Evolutionary conservation across 2,888 invertebrate genomes (phyloP).

Genomic region (Tipula confusa): DNA sequence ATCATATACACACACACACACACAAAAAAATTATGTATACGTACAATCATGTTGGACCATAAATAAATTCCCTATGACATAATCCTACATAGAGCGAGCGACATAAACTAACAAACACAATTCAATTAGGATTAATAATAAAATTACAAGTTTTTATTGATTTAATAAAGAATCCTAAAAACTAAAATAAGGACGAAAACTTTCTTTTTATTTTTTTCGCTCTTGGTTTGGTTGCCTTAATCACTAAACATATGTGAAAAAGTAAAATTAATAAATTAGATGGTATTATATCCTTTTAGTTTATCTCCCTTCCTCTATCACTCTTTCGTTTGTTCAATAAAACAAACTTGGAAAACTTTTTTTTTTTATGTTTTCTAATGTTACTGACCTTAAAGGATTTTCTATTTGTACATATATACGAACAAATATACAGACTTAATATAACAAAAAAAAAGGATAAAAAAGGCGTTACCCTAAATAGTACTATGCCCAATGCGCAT

Average conservation of each 20-base stretch:
- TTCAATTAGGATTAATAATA: conserved; percentile 25
- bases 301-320: background rate
- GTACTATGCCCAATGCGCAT: background rate
- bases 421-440: background rate
- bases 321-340: background rate
- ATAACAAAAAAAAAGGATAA: background rate
- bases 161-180: background rate
- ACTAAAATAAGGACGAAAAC: background rate
- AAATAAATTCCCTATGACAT: background rate
- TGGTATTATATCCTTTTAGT: background rate
- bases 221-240: background rate
- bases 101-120: conserved; percentile 13
- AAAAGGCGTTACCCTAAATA: conserved; percentile 9
- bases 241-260: background rate
- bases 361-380: background rate
- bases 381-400: conserved; percentile 25
- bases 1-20: too few species aligned
- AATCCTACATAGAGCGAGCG: background rate
- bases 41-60: background rate
- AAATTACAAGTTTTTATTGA: conserved; percentile 25
- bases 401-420: background rate
- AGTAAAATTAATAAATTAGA: conserved; percentile 8
- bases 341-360: background rate
- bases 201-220: background rate
- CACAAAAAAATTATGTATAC: background rate